Conservation (phyloP, 2,113 vertebrate genomes). For the Nothocercus julius region DNA sequence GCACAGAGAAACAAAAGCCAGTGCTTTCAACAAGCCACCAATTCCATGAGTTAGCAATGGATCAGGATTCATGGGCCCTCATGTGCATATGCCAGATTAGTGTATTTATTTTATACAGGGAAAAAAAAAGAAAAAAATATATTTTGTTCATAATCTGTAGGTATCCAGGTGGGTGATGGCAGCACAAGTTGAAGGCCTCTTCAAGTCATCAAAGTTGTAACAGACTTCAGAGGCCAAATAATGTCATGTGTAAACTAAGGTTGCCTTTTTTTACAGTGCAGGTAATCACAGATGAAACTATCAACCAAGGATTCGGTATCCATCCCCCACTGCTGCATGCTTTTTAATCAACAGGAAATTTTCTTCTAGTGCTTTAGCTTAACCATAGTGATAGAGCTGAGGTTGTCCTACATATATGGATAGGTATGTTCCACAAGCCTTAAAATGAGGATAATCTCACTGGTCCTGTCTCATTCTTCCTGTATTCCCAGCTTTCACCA, state of each 20-base stretch:
- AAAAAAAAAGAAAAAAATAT: not conserved
- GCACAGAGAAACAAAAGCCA: not conserved
- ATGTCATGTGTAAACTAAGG: not conserved
- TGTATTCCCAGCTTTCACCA: not conserved
- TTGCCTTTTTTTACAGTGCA: not conserved
- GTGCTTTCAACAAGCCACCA: not conserved
- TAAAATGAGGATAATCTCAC: not conserved
- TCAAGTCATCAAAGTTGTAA: not conserved
- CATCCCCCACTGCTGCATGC: not conserved
- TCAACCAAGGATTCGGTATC: not conserved
- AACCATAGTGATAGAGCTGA: not conserved
- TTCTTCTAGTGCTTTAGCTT: not conserved
- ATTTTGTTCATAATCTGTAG: not conserved
- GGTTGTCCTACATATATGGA: no score
- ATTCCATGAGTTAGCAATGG: not conserved
- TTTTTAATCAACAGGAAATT: not conserved
- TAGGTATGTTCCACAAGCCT: accelerated
- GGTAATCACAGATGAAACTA: not conserved
- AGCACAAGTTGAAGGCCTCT: not conserved
- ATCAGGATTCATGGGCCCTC: not conserved
- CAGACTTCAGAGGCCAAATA: not conserved
- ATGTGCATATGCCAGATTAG: accelerated
- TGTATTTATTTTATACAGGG: not conserved
- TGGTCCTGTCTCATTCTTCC: not conserved
- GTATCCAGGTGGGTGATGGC: not conserved